Evolutionary conservation across 2,888 invertebrate species (phyloP).

Genomic region (Lasioglossum malachurum): DNA sequence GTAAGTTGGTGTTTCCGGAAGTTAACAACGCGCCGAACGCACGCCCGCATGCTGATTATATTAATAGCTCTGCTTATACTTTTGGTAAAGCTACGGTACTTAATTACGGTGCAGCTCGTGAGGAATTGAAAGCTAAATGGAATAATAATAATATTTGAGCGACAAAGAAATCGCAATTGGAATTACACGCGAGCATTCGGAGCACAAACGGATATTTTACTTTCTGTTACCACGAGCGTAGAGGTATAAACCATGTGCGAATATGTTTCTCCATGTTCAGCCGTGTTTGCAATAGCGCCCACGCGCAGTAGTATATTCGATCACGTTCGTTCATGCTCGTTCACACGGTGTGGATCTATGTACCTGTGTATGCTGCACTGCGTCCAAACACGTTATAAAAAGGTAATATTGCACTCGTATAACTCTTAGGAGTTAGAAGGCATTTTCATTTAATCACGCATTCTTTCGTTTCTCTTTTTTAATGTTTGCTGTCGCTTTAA

Average conservation of each 20-base stretch:
- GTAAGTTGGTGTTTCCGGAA: slow-evolving; percentile 73
- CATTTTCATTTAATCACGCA: neutral
- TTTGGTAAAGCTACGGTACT: neutral
- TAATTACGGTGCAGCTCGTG: neutral
- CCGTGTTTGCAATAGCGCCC: slow-evolving; percentile 1
- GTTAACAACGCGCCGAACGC: slow-evolving; percentile 45
- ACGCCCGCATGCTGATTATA: slow-evolving; percentile 15
- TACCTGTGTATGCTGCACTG: neutral
- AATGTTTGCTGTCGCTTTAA: neutral
- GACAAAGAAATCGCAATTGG: neutral
- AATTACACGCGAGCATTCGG: neutral
- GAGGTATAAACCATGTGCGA: neutral
- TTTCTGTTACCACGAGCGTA: neutral
- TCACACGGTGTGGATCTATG: neutral
- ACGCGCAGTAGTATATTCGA: neutral
- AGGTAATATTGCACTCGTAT: neutral
- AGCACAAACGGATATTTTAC: neutral
- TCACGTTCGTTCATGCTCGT: slow-evolving; percentile 11
- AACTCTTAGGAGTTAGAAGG: neutral
- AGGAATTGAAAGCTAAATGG: neutral
- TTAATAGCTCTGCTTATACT: neutral
- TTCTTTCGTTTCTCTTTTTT: neutral
- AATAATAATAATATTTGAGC: neutral
- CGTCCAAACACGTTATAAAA: neutral
- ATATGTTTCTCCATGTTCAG: neutral